Percentiles rank a stretch among this genome's conserved stretches.
Evolutionary conservation across 2,797 vertebrate species (phyloP).

Genomic region (Huso huso): DNA sequence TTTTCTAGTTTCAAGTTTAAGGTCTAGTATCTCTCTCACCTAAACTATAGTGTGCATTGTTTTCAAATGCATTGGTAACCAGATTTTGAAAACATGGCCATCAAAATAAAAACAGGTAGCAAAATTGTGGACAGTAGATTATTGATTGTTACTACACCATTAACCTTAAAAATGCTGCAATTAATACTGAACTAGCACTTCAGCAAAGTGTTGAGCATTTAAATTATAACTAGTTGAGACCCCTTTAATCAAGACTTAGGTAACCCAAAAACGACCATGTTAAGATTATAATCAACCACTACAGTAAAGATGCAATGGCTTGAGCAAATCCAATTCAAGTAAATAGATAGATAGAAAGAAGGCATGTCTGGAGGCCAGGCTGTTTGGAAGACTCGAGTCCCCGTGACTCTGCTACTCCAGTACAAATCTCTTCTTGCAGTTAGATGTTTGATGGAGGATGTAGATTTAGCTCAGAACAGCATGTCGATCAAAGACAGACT

Average conservation of each 20-base stretch:
- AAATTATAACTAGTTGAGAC: slow-evolving; percentile 6
- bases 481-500: slow-evolving; percentile 94
- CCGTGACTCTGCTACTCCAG: slow-evolving; percentile 10
- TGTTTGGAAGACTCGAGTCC: slow-evolving; percentile 19
- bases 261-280: not conserved
- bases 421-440: not conserved
- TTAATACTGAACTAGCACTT: slow-evolving; percentile 34
- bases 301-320: slow-evolving; percentile 7
- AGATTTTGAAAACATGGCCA: no score
- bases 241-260: not conserved
- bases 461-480: slow-evolving; percentile 87
- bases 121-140: not conserved
- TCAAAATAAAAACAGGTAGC: slow-evolving; percentile 2
- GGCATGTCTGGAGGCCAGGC: not conserved
- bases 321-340: slow-evolving; percentile 14
- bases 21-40: no score
- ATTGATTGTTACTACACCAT: not conserved
- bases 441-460: not conserved
- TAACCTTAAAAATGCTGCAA: slow-evolving; percentile 21
- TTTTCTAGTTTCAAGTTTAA: no score
- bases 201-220: slow-evolving; percentile 24
- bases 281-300: slow-evolving; percentile 5
- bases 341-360: not conserved
- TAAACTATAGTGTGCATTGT: no score
- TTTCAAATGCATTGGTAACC: no score